phyloP scores from a whole-genome alignment of 1,140 invertebrate species.

The Zaprionus africanus region DNA sequence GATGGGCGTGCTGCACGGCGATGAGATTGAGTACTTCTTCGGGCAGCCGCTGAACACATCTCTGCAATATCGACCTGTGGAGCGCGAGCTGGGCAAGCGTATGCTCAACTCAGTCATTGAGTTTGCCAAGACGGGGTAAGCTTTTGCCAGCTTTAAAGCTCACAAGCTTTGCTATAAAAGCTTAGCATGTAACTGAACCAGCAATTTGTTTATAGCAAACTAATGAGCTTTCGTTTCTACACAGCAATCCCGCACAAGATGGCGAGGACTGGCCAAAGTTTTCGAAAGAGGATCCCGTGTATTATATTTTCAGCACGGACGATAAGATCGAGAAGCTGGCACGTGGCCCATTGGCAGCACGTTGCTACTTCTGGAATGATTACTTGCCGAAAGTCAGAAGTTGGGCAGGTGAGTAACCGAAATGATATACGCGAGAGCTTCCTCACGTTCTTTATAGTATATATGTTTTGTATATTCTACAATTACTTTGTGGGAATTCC shows the following conservation, averaged over 20 bases:
- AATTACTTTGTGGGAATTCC: not conserved
- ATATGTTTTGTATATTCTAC: not conserved
- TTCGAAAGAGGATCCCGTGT: conserved; percentile 92
- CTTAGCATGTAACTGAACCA: conserved; percentile 12
- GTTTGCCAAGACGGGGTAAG: conserved; percentile 94
- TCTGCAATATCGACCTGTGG: conserved; percentile 91
- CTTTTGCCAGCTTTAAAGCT: conserved; percentile 35
- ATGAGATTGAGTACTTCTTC: conserved; percentile 98
- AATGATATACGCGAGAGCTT: not conserved
- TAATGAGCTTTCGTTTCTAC: conserved; percentile 57
- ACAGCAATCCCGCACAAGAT: conserved; percentile 91
- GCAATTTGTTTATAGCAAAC: conserved; percentile 23
- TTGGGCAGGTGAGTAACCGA: conserved; percentile 87
- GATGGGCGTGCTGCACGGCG: conserved; percentile 99
- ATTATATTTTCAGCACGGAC: conserved; percentile 95
- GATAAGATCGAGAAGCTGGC: conserved; percentile 85
- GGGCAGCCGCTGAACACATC: conserved; percentile 95
- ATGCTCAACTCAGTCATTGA: conserved; percentile 94
- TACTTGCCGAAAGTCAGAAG: conserved; percentile 94
- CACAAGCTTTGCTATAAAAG: conserved; percentile 33
- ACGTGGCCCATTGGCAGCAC: conserved; percentile 92
- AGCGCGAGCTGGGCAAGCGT: conserved; percentile 92
- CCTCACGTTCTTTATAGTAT: no score
- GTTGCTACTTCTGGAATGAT: conserved; percentile 98
- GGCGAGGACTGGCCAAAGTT: conserved; percentile 95